Evolutionary conservation across 2,888 invertebrate species (phyloP).

Genomic region (Phorcus lineatus): DNA sequence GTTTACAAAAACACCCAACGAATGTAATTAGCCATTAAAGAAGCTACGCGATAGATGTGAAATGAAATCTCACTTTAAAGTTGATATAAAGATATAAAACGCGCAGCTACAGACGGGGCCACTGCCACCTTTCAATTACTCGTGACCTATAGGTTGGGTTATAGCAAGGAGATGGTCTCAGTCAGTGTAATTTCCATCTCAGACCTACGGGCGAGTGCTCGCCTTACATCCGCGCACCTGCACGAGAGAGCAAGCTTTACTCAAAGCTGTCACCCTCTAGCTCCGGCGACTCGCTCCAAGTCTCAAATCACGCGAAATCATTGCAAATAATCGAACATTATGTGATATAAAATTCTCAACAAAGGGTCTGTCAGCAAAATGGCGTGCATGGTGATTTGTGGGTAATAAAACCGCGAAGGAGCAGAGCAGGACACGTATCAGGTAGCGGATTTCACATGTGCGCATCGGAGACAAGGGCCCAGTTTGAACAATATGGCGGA

Average conservation of each 20-base stretch:
- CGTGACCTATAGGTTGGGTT: neutral
- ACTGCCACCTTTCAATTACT: neutral
- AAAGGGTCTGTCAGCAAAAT: constrained; percentile 4
- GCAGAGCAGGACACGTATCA: neutral
- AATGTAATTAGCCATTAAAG: too few species aligned
- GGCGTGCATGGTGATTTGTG: constrained; percentile 3
- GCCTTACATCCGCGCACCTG: neutral
- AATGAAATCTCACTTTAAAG: constrained; percentile 2
- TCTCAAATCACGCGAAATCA: constrained; percentile 4
- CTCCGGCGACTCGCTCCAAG: neutral
- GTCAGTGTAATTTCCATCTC: too few species aligned
- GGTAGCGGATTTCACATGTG: neutral
- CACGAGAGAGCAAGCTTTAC: neutral
- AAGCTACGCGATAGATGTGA: neutral
- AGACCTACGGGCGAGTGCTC: neutral
- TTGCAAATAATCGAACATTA: constrained; percentile 13
- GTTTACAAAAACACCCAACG: too few species aligned
- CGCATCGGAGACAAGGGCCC: neutral
- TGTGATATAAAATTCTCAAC: constrained; percentile 13
- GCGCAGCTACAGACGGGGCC: neutral
- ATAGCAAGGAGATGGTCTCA: too few species aligned
- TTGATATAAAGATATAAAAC: neutral
- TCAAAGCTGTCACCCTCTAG: too few species aligned
- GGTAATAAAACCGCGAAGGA: neutral
- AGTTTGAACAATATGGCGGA: neutral